Conservation (phyloP, 2,888 invertebrate genomes). For the Sceliomorpha sp. region DNA sequence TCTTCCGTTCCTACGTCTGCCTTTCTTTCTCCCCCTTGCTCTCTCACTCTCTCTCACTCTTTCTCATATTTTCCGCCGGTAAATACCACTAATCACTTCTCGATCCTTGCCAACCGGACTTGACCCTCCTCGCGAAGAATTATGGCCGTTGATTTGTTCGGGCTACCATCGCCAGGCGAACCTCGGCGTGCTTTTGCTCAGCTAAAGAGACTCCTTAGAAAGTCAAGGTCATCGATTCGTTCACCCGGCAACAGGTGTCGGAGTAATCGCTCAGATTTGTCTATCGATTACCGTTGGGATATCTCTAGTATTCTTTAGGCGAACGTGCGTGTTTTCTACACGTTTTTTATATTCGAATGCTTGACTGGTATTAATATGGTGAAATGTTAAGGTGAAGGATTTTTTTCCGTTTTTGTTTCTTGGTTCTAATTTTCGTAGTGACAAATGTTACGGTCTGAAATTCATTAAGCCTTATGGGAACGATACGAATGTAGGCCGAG, state of each 20-base stretch:
- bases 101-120: conserved; percentile 63
- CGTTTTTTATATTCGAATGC: too few relatives aligned
- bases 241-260: conserved; percentile 43
- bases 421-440: too few relatives aligned
- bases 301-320: not conserved
- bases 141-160: conserved; percentile 68
- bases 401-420: too few relatives aligned
- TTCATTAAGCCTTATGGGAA: too few relatives aligned
- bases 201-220: conserved; percentile 28
- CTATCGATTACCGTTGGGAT: conserved; percentile 27
- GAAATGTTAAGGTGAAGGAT: too few relatives aligned
- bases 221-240: conserved; percentile 48
- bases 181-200: conserved; percentile 29
- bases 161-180: conserved; percentile 58
- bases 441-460: too few relatives aligned
- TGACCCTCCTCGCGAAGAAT: conserved; percentile 68
- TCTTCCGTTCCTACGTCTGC: conserved; percentile 35
- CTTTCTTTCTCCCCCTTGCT: conserved; percentile 1
- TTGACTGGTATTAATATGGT: too few relatives aligned
- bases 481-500: too few relatives aligned
- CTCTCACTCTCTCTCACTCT: conserved; percentile 8
- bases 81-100: conserved; percentile 72
- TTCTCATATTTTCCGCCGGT: conserved; percentile 51
- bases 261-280: conserved; percentile 48
- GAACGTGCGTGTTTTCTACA: not conserved